Evolutionary conservation across 2,113 vertebrate genomes (phyloP).

Genomic region (Bambusicola thoracicus): DNA sequence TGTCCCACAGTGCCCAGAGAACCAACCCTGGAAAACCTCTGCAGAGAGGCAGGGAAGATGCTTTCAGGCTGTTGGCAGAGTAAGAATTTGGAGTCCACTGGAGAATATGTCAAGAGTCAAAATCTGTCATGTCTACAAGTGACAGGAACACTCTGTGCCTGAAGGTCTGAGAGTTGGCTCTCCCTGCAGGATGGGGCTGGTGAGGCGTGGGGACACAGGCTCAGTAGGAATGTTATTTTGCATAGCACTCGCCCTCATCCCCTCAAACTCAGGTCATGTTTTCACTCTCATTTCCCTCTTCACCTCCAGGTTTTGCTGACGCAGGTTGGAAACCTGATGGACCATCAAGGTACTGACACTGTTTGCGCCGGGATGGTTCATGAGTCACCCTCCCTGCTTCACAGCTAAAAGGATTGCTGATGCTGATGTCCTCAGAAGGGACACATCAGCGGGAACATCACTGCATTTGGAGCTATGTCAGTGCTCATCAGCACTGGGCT

Average conservation of each 20-base stretch:
- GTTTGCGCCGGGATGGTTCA: background rate
- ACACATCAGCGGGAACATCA: conserved; percentile 1
- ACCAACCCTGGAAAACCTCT: background rate
- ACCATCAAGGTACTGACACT: background rate
- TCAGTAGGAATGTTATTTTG: background rate
- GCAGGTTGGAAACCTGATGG: background rate
- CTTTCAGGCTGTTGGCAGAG: accelerated
- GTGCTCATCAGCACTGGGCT: background rate
- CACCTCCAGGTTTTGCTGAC: background rate
- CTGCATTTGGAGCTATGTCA: background rate
- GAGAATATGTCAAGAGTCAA: background rate
- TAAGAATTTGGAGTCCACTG: accelerated
- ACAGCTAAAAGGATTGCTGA: conserved; percentile 37
- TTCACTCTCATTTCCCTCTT: background rate
- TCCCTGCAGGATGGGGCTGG: background rate
- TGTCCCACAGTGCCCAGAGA: background rate
- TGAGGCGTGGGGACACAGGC: background rate
- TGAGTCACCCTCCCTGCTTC: conserved; percentile 31
- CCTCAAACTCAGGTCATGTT: background rate
- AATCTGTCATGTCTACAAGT: background rate
- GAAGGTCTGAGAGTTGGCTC: background rate
- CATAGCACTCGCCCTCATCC: background rate
- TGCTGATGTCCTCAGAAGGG: conserved; percentile 10
- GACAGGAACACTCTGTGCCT: background rate
- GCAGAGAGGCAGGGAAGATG: background rate